Percentiles rank a stretch among this genome's conserved stretches.
Conservation (phyloP, 2,797 vertebrate species). For the Prionace glauca region DNA sequence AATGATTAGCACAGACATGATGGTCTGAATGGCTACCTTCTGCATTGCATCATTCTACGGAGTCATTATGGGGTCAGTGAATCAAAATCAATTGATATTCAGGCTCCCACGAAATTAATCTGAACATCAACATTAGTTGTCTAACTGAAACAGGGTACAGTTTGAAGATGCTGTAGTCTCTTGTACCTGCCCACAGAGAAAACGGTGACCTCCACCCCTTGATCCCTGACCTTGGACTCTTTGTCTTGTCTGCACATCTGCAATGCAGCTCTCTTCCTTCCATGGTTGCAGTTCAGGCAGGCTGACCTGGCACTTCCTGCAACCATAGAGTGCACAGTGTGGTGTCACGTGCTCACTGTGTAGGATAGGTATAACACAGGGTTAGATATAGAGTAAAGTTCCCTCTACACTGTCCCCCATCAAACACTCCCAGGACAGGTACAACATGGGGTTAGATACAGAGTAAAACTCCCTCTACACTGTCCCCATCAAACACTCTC, state of each 20-base stretch:
- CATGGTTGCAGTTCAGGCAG: slow-evolving; percentile 79
- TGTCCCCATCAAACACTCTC: not conserved
- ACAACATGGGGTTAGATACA: not conserved
- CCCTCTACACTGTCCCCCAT: not conserved
- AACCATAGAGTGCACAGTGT: slow-evolving; percentile 81
- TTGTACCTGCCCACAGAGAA: slow-evolving; percentile 87
- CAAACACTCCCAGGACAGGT: not conserved
- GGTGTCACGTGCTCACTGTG: too few relatives aligned
- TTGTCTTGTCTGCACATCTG: slow-evolving; percentile 73
- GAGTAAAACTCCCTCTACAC: not conserved
- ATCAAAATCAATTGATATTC: not conserved
- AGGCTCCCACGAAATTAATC: not conserved
- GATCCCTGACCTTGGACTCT: slow-evolving; percentile 64
- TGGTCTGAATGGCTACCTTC: not conserved
- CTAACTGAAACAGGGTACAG: not conserved
- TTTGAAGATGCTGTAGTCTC: not conserved
- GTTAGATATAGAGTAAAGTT: slow-evolving; percentile 3
- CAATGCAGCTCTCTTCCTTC: slow-evolving; percentile 59
- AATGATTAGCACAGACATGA: not conserved
- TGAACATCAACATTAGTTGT: not conserved
- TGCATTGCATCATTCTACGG: not conserved
- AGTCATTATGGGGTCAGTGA: not conserved
- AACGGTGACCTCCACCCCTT: slow-evolving; percentile 79
- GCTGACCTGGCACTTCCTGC: slow-evolving; percentile 60
- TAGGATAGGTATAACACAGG: not conserved